These are phyloP conservation scores for Catajapyx aquilonaris DNA, from an alignment of 1,140 invertebrate species.

Conservation along the genomic window DNA sequence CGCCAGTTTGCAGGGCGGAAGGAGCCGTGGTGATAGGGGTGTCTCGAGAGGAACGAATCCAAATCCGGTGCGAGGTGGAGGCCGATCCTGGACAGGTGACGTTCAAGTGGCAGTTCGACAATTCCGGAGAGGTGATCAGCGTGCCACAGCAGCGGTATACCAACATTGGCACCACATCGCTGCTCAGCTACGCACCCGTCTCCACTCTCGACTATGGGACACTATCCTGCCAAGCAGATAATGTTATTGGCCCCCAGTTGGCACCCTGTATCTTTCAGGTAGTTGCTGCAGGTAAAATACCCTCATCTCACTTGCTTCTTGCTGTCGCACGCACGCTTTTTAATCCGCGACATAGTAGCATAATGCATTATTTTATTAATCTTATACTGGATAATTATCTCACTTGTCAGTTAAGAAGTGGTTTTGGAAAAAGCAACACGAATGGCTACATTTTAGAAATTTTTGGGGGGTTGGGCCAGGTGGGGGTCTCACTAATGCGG, in stretches of 20 bases:
- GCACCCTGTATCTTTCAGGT: conserved; percentile 48
- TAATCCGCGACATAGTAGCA: too few species aligned
- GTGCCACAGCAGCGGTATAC: not conserved
- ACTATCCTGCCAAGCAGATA: not conserved
- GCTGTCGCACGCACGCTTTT: too few species aligned
- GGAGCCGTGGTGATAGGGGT: conserved; percentile 13
- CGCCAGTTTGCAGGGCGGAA: conserved; percentile 12
- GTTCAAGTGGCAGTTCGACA: conserved; percentile 15
- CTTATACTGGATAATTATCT: too few species aligned
- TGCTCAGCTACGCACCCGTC: not conserved
- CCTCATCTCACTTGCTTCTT: not conserved
- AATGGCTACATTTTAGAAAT: too few species aligned
- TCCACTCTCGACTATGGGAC: not conserved
- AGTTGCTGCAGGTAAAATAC: conserved; percentile 52
- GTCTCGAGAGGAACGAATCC: conserved; percentile 12
- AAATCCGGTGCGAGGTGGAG: conserved; percentile 15
- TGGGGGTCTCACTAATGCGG: too few species aligned
- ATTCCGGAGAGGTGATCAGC: conserved; percentile 7
- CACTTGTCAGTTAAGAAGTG: too few species aligned
- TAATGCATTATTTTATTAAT: too few species aligned
- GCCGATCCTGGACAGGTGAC: conserved; percentile 14
- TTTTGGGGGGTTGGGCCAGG: too few species aligned
- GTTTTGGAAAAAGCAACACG: too few species aligned
- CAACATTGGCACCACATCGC: not conserved
- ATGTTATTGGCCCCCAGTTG: not conserved